Conservation (phyloP, 2,113 vertebrate species). For the Megalops atlanticus region DNA sequence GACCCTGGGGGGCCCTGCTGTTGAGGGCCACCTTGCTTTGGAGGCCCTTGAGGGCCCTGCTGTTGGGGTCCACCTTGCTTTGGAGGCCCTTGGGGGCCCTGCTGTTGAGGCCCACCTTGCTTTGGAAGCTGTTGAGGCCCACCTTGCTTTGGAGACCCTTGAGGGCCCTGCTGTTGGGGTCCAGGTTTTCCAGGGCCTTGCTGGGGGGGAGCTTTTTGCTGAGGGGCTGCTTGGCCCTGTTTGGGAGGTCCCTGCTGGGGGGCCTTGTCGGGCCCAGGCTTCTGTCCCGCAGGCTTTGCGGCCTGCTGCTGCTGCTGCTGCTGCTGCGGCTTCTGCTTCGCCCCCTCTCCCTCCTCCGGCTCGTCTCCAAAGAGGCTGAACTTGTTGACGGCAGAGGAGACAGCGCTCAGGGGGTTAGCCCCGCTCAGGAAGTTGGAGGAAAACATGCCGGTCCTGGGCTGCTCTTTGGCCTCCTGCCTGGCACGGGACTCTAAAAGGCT, state of each 20-base stretch:
- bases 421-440: constrained; percentile 91
- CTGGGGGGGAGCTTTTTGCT: constrained; percentile 50
- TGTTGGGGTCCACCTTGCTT: not conserved
- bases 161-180: constrained; percentile 14
- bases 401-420: constrained; percentile 85
- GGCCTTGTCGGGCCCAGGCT: constrained; percentile 19
- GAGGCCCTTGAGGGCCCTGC: constrained; percentile 21
- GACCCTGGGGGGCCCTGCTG: constrained; percentile 38
- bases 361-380: constrained; percentile 92
- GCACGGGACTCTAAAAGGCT: constrained; percentile 89
- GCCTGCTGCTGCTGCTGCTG: constrained; percentile 57
- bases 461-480: constrained; percentile 73
- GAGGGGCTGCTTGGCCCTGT: constrained; percentile 49
- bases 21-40: constrained; percentile 21
- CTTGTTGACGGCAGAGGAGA: constrained; percentile 94
- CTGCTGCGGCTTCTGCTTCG: constrained; percentile 54
- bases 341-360: constrained; percentile 71
- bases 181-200: constrained; percentile 35
- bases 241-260: constrained; percentile 60
- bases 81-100: constrained; percentile 44
- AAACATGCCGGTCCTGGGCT: constrained; percentile 70
- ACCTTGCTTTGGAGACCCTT: constrained; percentile 35
- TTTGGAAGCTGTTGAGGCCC: constrained; percentile 45
- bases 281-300: constrained; percentile 63
- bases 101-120: constrained; percentile 48